Evolutionary conservation across 2,797 vertebrate species (phyloP).

Genomic region (Sitta carolinensis): DNA sequence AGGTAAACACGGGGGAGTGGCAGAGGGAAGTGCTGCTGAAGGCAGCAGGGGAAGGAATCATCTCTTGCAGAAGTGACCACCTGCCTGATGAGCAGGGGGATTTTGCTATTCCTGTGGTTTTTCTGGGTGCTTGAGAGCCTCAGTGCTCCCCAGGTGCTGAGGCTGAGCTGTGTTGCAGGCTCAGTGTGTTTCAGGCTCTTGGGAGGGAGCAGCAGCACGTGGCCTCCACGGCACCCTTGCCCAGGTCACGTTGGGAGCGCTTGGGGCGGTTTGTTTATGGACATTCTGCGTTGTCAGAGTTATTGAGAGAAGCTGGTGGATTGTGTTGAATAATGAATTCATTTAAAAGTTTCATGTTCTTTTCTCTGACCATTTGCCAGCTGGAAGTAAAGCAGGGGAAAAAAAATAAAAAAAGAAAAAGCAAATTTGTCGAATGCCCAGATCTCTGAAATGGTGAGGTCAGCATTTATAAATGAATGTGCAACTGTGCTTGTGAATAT

Average conservation of each 20-base stretch:
- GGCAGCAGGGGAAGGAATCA: background rate
- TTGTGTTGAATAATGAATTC: conserved; percentile 24
- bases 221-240: background rate
- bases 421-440: background rate
- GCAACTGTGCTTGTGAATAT: background rate
- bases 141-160: fast-evolving
- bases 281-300: background rate
- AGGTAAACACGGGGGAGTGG: fast-evolving
- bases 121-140: background rate
- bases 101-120: background rate
- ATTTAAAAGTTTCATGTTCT: conserved; percentile 27
- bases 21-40: background rate
- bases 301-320: background rate
- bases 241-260: fast-evolving
- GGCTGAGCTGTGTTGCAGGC: background rate
- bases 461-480: background rate
- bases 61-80: background rate
- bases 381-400: fast-evolving
- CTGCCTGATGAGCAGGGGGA: fast-evolving
- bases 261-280: background rate
- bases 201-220: background rate
- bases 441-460: background rate
- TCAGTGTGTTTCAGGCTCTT: background rate
- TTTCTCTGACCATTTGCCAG: conserved; percentile 1
- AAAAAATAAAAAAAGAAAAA: background rate